Base-by-base conservation (phyloP, 2,888 invertebrate genomes). In the Heterodera filipjevi region DNA sequence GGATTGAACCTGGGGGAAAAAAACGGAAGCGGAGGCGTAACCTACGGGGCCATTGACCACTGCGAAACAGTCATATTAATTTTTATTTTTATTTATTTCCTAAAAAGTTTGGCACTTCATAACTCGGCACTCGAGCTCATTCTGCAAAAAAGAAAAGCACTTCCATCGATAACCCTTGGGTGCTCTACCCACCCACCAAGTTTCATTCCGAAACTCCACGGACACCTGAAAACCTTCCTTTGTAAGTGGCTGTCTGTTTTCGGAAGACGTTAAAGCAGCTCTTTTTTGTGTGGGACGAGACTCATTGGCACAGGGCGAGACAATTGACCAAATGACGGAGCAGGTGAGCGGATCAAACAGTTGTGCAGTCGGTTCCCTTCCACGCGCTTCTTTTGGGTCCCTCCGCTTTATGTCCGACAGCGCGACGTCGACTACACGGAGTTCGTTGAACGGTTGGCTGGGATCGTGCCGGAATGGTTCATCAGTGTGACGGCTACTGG, bases 311-410 rank as follows among this genome's bases (percentile, higher is more conserved):
- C 53, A 53, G 53, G 53, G 49, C 53, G 73, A 73, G 44, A 73
- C 73, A 0, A 49, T 73, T 14, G 73, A 73, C 1, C 44, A 35
- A 35, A 59, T 73, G 16, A 16, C 46, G 73, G 73, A 73, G n/a
- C 53, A 73, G 53, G 53, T 22, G 22, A 14, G 2, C 71, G 71
- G n/a, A n/a, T 71, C 27, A 71, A 71, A 12, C 71, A 33, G 14
- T 30, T 71, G 12, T 8, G 44, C 2, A 33, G 30, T 14, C 39
- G 73, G 3, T 73, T 44, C 32, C 32, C 22, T 14, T 27, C 33
- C 19, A 27, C 33, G 8, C 49, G 64, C 46, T 16, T 35, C 0
- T 22, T 44, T 3, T 73, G 73, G 73, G 22, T 73, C 22, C 73
- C 73, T 2, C 46, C 44, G 0, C 73, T 49, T 44, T 73, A 73